phyloP scores from a whole-genome alignment of 2,888 invertebrate species.

The Rhogogaster chlorosoma region DNA sequence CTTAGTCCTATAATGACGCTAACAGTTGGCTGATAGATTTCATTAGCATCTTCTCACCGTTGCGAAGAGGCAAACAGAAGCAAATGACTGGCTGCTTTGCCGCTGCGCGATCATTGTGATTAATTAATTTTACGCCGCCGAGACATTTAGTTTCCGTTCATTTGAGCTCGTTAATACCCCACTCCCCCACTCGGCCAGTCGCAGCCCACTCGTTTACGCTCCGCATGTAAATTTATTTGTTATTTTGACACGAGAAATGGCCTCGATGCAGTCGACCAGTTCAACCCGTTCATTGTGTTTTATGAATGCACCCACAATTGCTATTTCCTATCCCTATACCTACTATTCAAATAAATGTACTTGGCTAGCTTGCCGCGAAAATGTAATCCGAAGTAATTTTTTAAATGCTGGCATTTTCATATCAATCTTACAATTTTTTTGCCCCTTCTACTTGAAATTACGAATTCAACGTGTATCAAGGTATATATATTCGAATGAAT shows the following conservation, averaged over 20 bases:
- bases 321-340: slow-evolving; percentile 43
- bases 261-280: slow-evolving; percentile 47
- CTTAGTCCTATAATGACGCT: neutral
- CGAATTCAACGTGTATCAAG: neutral
- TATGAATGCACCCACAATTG: slow-evolving; percentile 46
- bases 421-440: neutral
- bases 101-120: slow-evolving; percentile 66
- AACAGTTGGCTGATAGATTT: slow-evolving; percentile 43
- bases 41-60: slow-evolving; percentile 44
- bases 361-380: slow-evolving; percentile 11
- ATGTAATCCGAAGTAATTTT: slow-evolving; percentile 16
- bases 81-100: slow-evolving; percentile 42
- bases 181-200: slow-evolving; percentile 52
- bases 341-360: slow-evolving; percentile 27
- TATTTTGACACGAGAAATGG: slow-evolving; percentile 54
- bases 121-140: slow-evolving; percentile 77
- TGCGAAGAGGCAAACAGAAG: slow-evolving; percentile 37
- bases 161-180: slow-evolving; percentile 76
- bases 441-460: neutral
- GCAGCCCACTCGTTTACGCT: slow-evolving; percentile 72
- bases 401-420: neutral
- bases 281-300: slow-evolving; percentile 50
- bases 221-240: slow-evolving; percentile 73
- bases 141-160: slow-evolving; percentile 78
- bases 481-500: neutral